Conservation (phyloP, 2,113 vertebrate genomes). For the Myxocyprinus asiaticus region DNA sequence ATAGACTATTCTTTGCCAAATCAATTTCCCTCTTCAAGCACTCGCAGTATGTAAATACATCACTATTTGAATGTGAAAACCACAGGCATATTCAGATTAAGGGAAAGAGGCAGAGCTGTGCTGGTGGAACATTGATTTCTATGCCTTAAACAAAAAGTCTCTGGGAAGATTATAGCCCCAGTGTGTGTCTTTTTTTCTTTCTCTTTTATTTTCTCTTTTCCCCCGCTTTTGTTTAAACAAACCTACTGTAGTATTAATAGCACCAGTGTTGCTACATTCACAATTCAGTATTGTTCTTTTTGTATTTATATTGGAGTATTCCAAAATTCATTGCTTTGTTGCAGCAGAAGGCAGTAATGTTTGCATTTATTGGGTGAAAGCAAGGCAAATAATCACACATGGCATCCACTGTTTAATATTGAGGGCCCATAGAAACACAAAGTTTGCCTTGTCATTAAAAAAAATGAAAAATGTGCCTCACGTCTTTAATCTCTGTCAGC, state of each 20-base stretch:
- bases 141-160: constrained; percentile 36
- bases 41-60: constrained; percentile 28
- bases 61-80: constrained; percentile 36
- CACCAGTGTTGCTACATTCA: neutral
- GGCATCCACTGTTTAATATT: neutral
- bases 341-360: neutral
- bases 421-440: neutral
- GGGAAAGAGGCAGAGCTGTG: constrained; percentile 3
- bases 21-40: constrained; percentile 47
- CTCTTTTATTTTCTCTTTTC: neutral
- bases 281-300: neutral
- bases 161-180: constrained; percentile 27
- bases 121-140: constrained; percentile 45
- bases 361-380: neutral
- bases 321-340: neutral
- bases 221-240: neutral
- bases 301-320: neutral
- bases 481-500: no score
- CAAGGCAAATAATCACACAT: no score
- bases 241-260: neutral
- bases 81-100: constrained; percentile 47
- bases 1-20: constrained; percentile 32
- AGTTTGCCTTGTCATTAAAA: no score
- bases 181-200: constrained; percentile 13
- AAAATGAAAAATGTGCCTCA: no score